Evolutionary conservation across 1,140 invertebrate genomes (phyloP), one percentile per base, ranked within the genome.

Genomic region (Ceratosolen fusciceps): DNA sequence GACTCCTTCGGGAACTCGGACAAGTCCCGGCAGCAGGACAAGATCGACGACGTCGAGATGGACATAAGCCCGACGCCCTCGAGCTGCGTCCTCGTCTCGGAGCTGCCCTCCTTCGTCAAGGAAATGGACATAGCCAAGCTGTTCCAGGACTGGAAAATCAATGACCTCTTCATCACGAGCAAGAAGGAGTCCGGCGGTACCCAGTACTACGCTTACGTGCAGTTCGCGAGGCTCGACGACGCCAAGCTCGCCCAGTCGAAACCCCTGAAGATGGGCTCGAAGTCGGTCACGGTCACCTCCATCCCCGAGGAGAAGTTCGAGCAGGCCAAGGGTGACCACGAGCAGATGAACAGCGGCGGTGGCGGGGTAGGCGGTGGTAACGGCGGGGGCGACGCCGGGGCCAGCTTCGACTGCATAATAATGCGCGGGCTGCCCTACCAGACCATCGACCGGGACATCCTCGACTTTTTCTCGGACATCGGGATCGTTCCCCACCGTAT

Each of bases 391-490:
- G 62, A 43, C 10, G 24, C 29, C 4, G 31, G 81, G 5, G 39
- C 81, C 2, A 78, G 39, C 4, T 91, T 91, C 0, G 93, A 94
- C 82, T 96, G 94, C 81, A 91, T 96, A 1, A 91, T 94, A 10
- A 91, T 98, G 81, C 93, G 93, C 65, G 94, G 95, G 34, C 87
- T 97, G n/a, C 95, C 96, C 0, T 92, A 92, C 58, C 92, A 93
- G 37, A 94, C 94, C 0, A 93, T 91, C 10, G 94, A 96, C 70
- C 91, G 94, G 9, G 96, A 96, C 80, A 93, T 98, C 31, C 91
- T 94, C 0, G 94, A 96, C 65, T 96, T 96, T 83, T 95, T 97
- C 81, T 93, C 93, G 0, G 93, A 95, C 62, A 93, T 95, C 26
- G 93, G 94, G 16, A 90, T 96, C 2, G 92, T 93, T 0, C 96